Percentiles rank a stretch among this genome's conserved stretches.
Conservation (phyloP, 2,888 invertebrate genomes). For the Hyposoter dolosus region DNA sequence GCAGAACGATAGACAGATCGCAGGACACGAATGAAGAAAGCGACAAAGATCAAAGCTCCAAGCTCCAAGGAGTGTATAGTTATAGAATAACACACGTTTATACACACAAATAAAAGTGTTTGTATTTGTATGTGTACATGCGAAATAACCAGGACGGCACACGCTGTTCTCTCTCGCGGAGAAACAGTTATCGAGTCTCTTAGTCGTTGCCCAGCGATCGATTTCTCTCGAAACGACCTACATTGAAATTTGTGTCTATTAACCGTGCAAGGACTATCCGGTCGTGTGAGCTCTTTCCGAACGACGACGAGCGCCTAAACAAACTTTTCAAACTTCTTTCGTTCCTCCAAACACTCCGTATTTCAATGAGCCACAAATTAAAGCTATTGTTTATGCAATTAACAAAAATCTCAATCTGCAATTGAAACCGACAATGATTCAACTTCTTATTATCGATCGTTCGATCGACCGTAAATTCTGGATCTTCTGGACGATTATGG, state of each 20-base stretch:
- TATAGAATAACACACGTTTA: slow-evolving; percentile 19
- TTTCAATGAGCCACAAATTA: background rate
- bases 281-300: slow-evolving; percentile 14
- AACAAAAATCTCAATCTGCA: background rate
- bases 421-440: background rate
- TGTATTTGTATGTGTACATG: slow-evolving; percentile 24
- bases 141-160: slow-evolving; percentile 55
- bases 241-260: slow-evolving; percentile 73
- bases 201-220: slow-evolving; percentile 64
- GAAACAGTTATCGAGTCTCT: slow-evolving; percentile 66
- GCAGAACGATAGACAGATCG: background rate
- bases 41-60: background rate
- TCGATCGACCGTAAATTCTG: background rate
- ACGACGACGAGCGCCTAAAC: slow-evolving; percentile 21
- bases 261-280: slow-evolving; percentile 66
- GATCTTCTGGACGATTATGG: background rate
- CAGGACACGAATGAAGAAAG: background rate
- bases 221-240: slow-evolving; percentile 74
- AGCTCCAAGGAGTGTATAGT: background rate
- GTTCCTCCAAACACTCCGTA: background rate
- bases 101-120: slow-evolving; percentile 1
- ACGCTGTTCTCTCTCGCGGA: slow-evolving; percentile 57
- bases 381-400: background rate
- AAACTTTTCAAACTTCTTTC: background rate
- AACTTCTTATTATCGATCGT: background rate